Evolutionary conservation across 2,113 vertebrate genomes (phyloP).

Genomic region (Chlorocebus sabaeus): DNA sequence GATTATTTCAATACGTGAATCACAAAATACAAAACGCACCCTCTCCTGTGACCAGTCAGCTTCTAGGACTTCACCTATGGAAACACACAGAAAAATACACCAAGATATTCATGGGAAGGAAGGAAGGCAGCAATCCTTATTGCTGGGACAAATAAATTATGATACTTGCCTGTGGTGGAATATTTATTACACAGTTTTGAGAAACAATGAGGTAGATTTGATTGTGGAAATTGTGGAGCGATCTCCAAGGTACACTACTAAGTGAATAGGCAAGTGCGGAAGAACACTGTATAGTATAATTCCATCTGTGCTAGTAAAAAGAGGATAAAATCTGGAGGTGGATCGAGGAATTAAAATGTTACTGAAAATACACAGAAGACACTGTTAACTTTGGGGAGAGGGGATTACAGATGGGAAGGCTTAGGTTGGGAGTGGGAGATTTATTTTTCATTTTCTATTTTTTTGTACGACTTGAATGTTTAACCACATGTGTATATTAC

Average conservation of each 20-base stretch:
- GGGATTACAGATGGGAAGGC: not conserved
- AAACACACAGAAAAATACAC: not conserved
- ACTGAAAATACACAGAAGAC: not conserved
- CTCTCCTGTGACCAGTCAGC: not conserved
- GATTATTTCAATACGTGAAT: not conserved
- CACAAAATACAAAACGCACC: not conserved
- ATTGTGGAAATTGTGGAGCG: not conserved
- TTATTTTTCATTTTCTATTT: slow-evolving; percentile 49
- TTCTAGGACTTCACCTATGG: not conserved
- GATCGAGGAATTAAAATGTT: not conserved
- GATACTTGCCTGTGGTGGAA: not conserved
- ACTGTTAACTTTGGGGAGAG: not conserved
- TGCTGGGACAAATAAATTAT: slow-evolving; percentile 9
- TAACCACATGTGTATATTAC: slow-evolving; percentile 40
- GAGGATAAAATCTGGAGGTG: not conserved
- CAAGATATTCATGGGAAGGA: not conserved
- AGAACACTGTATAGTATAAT: not conserved
- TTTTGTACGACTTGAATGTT: slow-evolving; percentile 62
- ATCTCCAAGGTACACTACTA: not conserved
- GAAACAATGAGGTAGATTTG: not conserved
- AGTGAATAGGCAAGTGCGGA: not conserved
- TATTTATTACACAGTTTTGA: not conserved
- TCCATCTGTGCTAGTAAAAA: not conserved
- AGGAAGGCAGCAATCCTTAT: not conserved
- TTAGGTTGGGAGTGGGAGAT: not conserved